These are phyloP conservation scores for Crenichthys baileyi DNA, from an alignment of 2,797 vertebrate species.

Conservation along the genomic window DNA sequence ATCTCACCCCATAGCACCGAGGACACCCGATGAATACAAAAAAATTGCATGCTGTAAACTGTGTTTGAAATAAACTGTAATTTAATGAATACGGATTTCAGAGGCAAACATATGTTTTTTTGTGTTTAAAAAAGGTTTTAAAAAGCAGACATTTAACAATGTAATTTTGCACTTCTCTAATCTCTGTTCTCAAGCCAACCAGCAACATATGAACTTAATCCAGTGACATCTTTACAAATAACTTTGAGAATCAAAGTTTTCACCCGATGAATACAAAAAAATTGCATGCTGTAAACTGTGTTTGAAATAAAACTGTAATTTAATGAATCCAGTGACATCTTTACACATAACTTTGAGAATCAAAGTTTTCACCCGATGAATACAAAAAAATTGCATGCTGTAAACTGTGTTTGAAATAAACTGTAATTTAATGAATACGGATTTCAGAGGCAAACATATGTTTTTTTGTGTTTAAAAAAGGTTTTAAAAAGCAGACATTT, in stretches of 20 bases:
- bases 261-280: no score
- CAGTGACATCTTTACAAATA: slow-evolving; percentile 3
- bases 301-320: no score
- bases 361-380: slow-evolving; percentile 53
- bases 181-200: slow-evolving; percentile 2
- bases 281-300: no score
- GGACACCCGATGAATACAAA: slow-evolving; percentile 43
- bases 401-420: background rate
- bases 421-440: background rate
- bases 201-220: slow-evolving; percentile 6
- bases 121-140: background rate
- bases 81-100: background rate
- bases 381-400: slow-evolving; percentile 6
- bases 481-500: background rate
- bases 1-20: slow-evolving; percentile 69
- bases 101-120: background rate
- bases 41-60: slow-evolving; percentile 1
- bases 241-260: no score
- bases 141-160: background rate
- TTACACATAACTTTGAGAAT: no score
- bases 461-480: background rate
- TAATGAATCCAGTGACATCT: no score
- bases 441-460: background rate
- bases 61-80: background rate
- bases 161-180: background rate